phyloP scores from a whole-genome alignment of 1,140 invertebrate genomes.

The Pachypsylla venusta region DNA sequence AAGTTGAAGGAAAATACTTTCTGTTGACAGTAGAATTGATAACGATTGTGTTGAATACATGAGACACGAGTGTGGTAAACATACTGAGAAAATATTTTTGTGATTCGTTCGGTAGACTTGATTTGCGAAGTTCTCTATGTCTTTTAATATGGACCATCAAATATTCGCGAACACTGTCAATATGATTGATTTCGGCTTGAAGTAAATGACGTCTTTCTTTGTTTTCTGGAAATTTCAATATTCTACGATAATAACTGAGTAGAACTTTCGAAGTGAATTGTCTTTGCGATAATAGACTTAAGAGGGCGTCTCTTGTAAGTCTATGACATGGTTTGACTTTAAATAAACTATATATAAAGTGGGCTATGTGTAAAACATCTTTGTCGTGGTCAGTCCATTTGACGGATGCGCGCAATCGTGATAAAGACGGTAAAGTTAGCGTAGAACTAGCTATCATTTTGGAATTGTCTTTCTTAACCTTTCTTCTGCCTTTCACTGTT shows the following conservation, averaged over 20 bases:
- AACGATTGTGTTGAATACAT: too few species aligned
- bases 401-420: background rate
- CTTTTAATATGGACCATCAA: background rate
- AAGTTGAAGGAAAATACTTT: constrained; percentile 11
- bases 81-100: constrained; percentile 22
- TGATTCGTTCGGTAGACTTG: too few species aligned
- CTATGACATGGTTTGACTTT: background rate
- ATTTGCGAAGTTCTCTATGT: background rate
- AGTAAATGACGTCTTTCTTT: background rate
- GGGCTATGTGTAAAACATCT: background rate
- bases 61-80: too few species aligned
- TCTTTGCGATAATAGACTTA: background rate
- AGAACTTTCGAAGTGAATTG: background rate
- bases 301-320: background rate
- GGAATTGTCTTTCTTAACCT: background rate
- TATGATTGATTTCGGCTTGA: background rate
- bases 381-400: background rate
- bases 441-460: background rate
- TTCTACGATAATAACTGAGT: background rate
- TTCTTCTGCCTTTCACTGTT: too few species aligned
- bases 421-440: background rate
- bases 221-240: background rate
- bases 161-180: background rate
- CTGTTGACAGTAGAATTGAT: constrained; percentile 21
- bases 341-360: background rate